Evolutionary conservation across 2,797 vertebrate genomes (phyloP).

Genomic region (Phrynocephalus vlangalii): DNA sequence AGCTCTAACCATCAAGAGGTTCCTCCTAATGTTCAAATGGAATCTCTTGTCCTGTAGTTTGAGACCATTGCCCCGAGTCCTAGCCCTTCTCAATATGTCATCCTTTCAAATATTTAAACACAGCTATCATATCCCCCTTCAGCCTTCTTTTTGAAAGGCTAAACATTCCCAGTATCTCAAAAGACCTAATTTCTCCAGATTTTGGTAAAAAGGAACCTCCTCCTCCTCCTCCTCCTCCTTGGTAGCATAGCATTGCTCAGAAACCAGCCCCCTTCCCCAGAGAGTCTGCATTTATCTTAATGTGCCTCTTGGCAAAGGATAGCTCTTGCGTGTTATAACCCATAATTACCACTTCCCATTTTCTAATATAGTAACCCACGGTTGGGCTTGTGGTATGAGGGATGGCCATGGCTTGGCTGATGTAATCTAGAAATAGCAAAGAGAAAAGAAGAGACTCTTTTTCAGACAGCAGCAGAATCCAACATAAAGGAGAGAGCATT

Average conservation of each 20-base stretch:
- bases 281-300: slow-evolving; percentile 72
- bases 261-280: slow-evolving; percentile 10
- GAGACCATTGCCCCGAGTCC: too few relatives aligned
- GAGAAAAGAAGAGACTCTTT: slow-evolving; percentile 77
- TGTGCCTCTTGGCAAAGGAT: slow-evolving; percentile 78
- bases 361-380: slow-evolving; percentile 84
- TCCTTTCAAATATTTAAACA: too few relatives aligned
- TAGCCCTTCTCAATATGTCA: too few relatives aligned
- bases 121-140: too few relatives aligned
- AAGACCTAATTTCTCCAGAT: too few relatives aligned
- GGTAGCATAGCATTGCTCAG: slow-evolving; percentile 59
- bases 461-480: slow-evolving; percentile 66
- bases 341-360: slow-evolving; percentile 81
- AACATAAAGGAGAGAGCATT: slow-evolving; percentile 57
- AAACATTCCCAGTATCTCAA: too few relatives aligned
- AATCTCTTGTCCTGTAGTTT: too few relatives aligned
- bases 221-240: slow-evolving; percentile 20
- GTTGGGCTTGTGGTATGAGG: slow-evolving; percentile 79
- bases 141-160: too few relatives aligned
- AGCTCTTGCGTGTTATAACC: slow-evolving; percentile 77
- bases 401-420: slow-evolving; percentile 76
- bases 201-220: not conserved
- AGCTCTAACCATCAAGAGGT: too few relatives aligned
- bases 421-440: slow-evolving; percentile 79
- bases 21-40: too few relatives aligned